Evolutionary conservation across 2,113 vertebrate genomes (phyloP), one percentile per base, ranked within the genome.

Genomic region (Chrysochloris asiatica): DNA sequence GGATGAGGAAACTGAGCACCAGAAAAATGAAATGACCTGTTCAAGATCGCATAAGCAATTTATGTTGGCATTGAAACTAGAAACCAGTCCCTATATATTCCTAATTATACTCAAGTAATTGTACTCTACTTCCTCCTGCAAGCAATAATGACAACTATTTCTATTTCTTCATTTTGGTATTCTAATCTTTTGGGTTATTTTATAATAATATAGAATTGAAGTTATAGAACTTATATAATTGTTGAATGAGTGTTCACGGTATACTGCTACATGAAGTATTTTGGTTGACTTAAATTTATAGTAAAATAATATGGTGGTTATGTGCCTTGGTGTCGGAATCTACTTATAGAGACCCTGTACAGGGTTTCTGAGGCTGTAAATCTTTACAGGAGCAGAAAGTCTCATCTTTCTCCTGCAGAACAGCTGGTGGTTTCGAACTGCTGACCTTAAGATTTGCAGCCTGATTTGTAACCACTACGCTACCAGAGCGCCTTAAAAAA

Each of bases 31-130:
- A 71, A 10, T 78, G 47, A 78, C 19, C 11, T 22, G 9, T 86
- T 95, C 14, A 78, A 88, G 38, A 78, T 22, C 28, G 89, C 22
- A 79, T 14, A 48, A 41, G 7, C 91, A 87, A 77, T 82, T 86
- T 91, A 67, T 75, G 28, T 72, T 88, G 50, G 22, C n/a, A 48
- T 10, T 78, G 63, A 22, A 13, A 45, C 17, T 83, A 71, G 38
- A 82, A 83, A 6, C 30, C 30, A 67, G 26, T 86, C 19, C 88
- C 38, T 48, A 89, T 24, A 54, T 77, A 45, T 24, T 93, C 16
- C 43, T 91, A 93, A 83, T 83, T 86, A 79, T 69, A 63, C n/a
- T n/a, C n/a, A n/a, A n/a, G n/a, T 91, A 93, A 83, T 83, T 86
- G 75, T 69, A 63, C 0, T 79, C 1, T 50, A 33, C 41, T 4